phyloP scores from a whole-genome alignment of 2,888 invertebrate genomes.

The Sicus ferrugineus region DNA sequence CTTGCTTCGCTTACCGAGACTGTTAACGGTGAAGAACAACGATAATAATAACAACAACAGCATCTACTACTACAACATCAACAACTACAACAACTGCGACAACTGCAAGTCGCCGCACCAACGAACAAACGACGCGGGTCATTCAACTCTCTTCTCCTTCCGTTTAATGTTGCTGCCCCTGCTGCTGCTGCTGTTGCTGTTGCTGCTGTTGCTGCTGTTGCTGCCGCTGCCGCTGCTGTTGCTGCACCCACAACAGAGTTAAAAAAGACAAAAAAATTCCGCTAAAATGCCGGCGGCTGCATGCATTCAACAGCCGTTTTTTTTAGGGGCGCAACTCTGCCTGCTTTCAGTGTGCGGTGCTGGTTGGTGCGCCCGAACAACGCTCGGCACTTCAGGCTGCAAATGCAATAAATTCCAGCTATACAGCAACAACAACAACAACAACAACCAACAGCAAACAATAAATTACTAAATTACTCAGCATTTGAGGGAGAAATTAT shows the following conservation, averaged over 20 bases:
- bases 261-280: background rate
- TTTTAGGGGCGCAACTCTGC: background rate
- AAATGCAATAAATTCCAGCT: background rate
- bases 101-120: background rate
- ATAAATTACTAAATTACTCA: background rate
- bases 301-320: constrained; percentile 6
- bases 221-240: background rate
- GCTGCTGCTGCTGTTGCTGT: background rate
- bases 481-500: background rate
- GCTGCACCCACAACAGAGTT: background rate
- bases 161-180: constrained; percentile 28
- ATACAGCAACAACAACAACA: background rate
- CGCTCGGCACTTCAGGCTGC: background rate
- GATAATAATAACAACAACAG: background rate
- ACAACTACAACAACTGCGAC: background rate
- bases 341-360: background rate
- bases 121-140: background rate
- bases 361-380: background rate
- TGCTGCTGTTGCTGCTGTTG: constrained; percentile 1
- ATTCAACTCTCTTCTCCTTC: constrained; percentile 1
- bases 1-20: background rate
- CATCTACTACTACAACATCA: background rate
- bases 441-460: no score
- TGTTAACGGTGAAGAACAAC: background rate
- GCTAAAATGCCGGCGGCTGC: background rate